Conservation (phyloP, 2,888 invertebrate genomes). For the Nudaria mundana region DNA sequence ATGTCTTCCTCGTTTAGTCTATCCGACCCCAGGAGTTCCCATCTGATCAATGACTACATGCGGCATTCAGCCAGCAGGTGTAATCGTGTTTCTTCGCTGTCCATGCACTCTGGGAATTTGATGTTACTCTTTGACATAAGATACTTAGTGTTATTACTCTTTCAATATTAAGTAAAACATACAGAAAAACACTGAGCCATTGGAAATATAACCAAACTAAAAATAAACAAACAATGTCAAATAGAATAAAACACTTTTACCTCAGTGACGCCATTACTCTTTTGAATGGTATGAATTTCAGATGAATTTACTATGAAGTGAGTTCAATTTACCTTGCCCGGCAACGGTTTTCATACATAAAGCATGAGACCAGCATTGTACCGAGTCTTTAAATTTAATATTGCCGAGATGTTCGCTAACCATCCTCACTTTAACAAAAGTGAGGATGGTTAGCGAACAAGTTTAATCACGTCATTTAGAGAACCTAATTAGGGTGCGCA, state of each 20-base stretch:
- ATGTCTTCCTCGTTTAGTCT: too few relatives aligned
- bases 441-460: slow-evolving; percentile 19
- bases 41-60: too few relatives aligned
- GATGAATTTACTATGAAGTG: slow-evolving; percentile 46
- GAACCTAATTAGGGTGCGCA: slow-evolving; percentile 5
- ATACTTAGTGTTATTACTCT: too few relatives aligned
- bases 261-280: slow-evolving; percentile 38
- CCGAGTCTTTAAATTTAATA: slow-evolving; percentile 34
- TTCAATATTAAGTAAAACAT: too few relatives aligned
- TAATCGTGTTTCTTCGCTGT: too few relatives aligned
- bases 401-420: too few relatives aligned
- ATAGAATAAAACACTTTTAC: slow-evolving; percentile 29
- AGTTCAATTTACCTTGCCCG: slow-evolving; percentile 40
- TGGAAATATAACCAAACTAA: slow-evolving; percentile 8
- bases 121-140: too few relatives aligned
- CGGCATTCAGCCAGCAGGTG: too few relatives aligned
- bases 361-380: slow-evolving; percentile 45
- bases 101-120: too few relatives aligned
- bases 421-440: slow-evolving; percentile 14
- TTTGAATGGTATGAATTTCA: slow-evolving; percentile 42
- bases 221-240: slow-evolving; percentile 28
- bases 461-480: slow-evolving; percentile 26
- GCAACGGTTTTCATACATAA: slow-evolving; percentile 52
- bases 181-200: too few relatives aligned
- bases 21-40: too few relatives aligned